Percentiles rank a stretch among this genome's conserved stretches.
Conservation (phyloP, 2,888 invertebrate genomes). For the Euzophera pinguis region DNA sequence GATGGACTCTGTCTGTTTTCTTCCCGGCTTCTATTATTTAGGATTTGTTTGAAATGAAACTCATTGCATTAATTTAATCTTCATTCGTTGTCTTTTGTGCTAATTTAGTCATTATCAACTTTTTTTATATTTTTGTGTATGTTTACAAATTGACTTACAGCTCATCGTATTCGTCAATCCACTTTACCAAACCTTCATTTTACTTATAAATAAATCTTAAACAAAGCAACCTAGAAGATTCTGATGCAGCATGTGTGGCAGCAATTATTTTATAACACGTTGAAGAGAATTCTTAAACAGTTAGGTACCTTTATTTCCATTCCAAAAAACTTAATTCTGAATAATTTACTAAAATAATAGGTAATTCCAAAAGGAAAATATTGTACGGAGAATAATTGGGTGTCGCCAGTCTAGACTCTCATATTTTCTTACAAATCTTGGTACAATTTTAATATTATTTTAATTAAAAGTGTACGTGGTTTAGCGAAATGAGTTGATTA, state of each 20-base stretch:
- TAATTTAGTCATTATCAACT: neutral
- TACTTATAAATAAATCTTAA: too few relatives aligned
- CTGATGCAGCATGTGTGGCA: too few relatives aligned
- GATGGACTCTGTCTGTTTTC: slow-evolving; percentile 27
- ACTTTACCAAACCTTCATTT: too few relatives aligned
- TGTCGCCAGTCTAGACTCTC: neutral
- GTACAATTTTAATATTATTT: too few relatives aligned
- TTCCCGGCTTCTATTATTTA: slow-evolving; percentile 37
- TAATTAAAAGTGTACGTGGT: neutral
- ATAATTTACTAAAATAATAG: too few relatives aligned
- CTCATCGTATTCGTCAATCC: too few relatives aligned
- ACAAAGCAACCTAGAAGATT: too few relatives aligned
- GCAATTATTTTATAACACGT: too few relatives aligned
- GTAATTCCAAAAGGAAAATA: neutral
- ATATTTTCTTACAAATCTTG: neutral
- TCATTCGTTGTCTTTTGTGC: neutral
- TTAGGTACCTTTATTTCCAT: too few relatives aligned
- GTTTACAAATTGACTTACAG: too few relatives aligned
- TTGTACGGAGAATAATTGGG: slow-evolving; percentile 1
- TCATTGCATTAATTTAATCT: slow-evolving; percentile 1
- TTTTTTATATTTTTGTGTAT: neutral
- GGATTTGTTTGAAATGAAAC: slow-evolving; percentile 1
- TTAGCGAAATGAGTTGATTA: neutral
- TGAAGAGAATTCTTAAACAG: too few relatives aligned
- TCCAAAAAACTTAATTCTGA: too few relatives aligned